Base-by-base conservation (phyloP, 2,888 invertebrate species). In the Conchocele bisecta region DNA sequence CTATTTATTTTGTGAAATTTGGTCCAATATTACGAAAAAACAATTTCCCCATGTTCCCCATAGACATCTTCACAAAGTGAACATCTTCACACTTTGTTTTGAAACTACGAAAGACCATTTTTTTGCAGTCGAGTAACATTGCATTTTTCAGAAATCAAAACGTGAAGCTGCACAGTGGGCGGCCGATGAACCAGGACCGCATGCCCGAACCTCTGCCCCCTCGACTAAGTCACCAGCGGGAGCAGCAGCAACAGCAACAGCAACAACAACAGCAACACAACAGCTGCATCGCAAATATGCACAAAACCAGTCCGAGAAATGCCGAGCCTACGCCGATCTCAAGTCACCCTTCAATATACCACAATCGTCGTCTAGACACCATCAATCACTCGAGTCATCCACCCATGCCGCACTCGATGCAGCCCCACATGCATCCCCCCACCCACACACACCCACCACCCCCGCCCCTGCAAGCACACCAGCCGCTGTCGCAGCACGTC, bases 261-360 rank as follows among this genome's bases (percentile, higher is more conserved):
- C 22, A 50, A 44, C 41, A 72, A 64, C 42, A 60, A 48, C 50
- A 46, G 41, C 33, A 65, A 54, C 60, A n/a, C n/a, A n/a, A n/a
- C n/a, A n/a, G n/a, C n/a, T n/a, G n/a, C n/a, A n/a, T n/a, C n/a
- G n/a, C n/a, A n/a, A n/a, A n/a, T n/a, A 68, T 74, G 59, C 83
- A 81, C 53, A 76, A 84, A 66, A 81, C 81, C 69, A 86, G 86
- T 82, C 83, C 83, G 17, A 58, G 83, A 20, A 78, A 70, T 46
- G 54, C 69, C 33, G 84, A 82, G 50, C 70, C 68, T 42, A 42
- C 75, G 13, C 75, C 70, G 74, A 78, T 77, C 66, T 79, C 79
- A 59, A 69, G 64, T 50, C 74, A 75, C 37, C 74, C 56, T 7
- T 63, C 22, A 54, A 56, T 44, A 35, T 70, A 60, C 50, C 65